Evolutionary conservation across 2,797 vertebrate species (phyloP).

Genomic region (Megalops cyprinoides): DNA sequence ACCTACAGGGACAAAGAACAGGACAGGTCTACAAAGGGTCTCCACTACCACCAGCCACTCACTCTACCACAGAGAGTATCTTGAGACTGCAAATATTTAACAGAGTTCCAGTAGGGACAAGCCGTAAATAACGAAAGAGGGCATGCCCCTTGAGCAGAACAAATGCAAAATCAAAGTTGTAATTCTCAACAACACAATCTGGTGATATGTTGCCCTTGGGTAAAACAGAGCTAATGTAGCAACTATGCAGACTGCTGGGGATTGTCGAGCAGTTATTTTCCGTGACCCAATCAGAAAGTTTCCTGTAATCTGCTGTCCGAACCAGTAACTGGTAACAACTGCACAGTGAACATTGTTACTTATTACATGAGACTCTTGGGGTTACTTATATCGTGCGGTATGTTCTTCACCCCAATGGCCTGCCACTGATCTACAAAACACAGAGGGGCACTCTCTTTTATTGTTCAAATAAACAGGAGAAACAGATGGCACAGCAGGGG

Average conservation of each 20-base stretch:
- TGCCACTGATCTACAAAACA: neutral
- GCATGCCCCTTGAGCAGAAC: neutral
- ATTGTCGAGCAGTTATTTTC: neutral
- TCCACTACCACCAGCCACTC: neutral
- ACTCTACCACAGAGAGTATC: neutral
- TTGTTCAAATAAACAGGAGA: neutral
- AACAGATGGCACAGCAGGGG: neutral
- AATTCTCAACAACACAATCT: neutral
- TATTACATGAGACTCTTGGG: neutral
- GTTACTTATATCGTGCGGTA: neutral
- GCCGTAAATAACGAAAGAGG: neutral
- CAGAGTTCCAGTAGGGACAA: neutral
- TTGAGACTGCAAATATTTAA: neutral
- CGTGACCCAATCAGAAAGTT: neutral
- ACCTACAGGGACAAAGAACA: conserved; percentile 71
- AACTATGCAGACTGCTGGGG: neutral
- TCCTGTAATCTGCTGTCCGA: neutral
- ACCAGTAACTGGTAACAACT: neutral
- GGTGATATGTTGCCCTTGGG: neutral
- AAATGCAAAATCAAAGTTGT: neutral
- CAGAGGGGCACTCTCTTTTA: neutral
- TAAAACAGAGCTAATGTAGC: neutral
- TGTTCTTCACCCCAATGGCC: neutral
- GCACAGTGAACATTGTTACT: neutral
- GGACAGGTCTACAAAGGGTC: neutral